Evolutionary conservation across 2,797 vertebrate species (phyloP).

Genomic region (Remorina albescens): DNA sequence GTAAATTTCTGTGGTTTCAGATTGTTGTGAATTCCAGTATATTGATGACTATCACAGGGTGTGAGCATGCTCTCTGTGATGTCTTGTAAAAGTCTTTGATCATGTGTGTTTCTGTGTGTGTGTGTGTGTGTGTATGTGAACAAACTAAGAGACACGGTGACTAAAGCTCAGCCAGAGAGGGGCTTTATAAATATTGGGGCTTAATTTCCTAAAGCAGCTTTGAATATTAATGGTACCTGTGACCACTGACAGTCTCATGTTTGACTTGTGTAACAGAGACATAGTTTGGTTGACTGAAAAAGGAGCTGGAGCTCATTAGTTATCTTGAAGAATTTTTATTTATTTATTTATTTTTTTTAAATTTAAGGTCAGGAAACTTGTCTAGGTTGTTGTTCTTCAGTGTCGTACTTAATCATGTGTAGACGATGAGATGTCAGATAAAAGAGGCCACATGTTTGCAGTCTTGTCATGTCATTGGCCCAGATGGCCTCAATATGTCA

Average conservation of each 20-base stretch:
- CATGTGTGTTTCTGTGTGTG: background rate
- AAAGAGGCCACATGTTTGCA: background rate
- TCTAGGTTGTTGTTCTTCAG: background rate
- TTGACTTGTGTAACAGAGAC: slow-evolving; percentile 4
- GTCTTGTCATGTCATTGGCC: background rate
- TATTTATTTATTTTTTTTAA: background rate
- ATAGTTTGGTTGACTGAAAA: background rate
- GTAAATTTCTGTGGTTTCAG: slow-evolving; percentile 13
- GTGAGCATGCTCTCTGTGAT: too few relatives aligned
- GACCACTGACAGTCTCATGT: slow-evolving; percentile 18
- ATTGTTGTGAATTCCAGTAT: slow-evolving; percentile 21
- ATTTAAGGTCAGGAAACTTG: background rate
- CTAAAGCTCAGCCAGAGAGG: slow-evolving; percentile 33
- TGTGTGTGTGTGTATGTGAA: background rate
- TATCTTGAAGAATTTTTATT: background rate
- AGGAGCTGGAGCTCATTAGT: background rate
- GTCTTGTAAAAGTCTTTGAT: slow-evolving; percentile 4
- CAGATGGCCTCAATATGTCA: slow-evolving; percentile 21
- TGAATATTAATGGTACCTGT: slow-evolving; percentile 51
- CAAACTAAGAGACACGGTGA: slow-evolving; percentile 18
- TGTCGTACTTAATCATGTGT: background rate
- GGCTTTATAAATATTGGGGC: slow-evolving; percentile 52
- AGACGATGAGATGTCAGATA: background rate
- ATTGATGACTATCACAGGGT: too few relatives aligned
- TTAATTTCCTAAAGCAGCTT: slow-evolving; percentile 48